Conservation (phyloP, 2,797 vertebrate genomes). For the Characodon lateralis region DNA sequence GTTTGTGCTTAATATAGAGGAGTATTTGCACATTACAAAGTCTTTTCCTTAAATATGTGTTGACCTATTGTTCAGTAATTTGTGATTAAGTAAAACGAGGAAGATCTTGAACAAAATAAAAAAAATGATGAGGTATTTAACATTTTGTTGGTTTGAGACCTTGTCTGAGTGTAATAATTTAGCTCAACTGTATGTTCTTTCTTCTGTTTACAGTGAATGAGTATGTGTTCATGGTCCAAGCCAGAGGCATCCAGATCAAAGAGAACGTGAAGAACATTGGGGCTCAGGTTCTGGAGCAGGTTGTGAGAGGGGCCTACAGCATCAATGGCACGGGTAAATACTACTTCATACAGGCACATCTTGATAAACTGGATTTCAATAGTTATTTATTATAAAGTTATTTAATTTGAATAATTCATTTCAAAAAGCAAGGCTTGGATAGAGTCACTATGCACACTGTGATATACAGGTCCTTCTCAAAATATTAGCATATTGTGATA, state of each 20-base stretch:
- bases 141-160: neutral
- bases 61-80: neutral
- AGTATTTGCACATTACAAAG: conserved; percentile 2
- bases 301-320: conserved; percentile 90
- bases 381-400: neutral
- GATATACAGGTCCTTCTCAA: too few relatives aligned
- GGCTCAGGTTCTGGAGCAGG: conserved; percentile 94
- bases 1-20: conserved; percentile 36
- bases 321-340: conserved; percentile 90
- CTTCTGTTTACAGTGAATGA: conserved; percentile 88
- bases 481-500: too few relatives aligned
- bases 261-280: conserved; percentile 93
- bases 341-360: neutral
- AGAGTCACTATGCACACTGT: neutral
- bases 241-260: conserved; percentile 91
- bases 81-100: neutral
- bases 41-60: conserved; percentile 2
- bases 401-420: neutral
- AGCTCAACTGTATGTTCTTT: neutral
- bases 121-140: neutral
- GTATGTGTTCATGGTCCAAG: conserved; percentile 99
- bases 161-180: neutral
- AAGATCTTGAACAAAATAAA: neutral
- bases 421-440: neutral
- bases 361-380: neutral